These are phyloP conservation scores for Probaryconus sp. DNA, from an alignment of 1,140 invertebrate genomes.

Conservation along the genomic window DNA sequence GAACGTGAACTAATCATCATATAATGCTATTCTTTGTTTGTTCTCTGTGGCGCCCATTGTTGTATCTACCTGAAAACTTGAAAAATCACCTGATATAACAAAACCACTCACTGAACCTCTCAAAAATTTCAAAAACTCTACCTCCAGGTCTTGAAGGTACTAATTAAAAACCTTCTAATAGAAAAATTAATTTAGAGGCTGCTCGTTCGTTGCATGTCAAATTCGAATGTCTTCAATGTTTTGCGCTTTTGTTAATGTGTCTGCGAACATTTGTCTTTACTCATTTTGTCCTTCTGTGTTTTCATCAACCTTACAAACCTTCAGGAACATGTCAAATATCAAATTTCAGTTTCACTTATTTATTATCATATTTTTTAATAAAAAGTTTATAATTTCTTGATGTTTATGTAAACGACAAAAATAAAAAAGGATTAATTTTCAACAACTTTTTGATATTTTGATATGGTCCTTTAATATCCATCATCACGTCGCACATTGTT, in stretches of 20 bases:
- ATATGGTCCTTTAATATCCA: conserved; percentile 14
- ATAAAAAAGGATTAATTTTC: background rate
- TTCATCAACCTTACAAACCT: conserved; percentile 1
- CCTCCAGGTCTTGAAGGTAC: conserved; percentile 78
- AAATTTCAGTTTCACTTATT: no score
- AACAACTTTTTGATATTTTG: no score
- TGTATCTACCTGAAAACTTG: conserved; percentile 77
- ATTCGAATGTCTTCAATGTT: conserved; percentile 43
- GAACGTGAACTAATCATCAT: conserved; percentile 73
- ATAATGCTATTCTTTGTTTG: conserved; percentile 77
- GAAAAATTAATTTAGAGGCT: conserved; percentile 73
- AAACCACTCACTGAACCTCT: conserved; percentile 76
- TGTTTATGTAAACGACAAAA: no score
- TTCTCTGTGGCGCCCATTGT: conserved; percentile 77
- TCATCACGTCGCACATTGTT: conserved; percentile 19
- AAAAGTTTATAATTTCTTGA: no score
- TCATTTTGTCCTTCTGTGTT: conserved; percentile 18
- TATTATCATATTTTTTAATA: no score
- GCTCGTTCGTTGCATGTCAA: conserved; percentile 70
- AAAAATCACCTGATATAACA: conserved; percentile 67
- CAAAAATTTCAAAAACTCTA: conserved; percentile 75
- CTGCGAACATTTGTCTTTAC: conserved; percentile 23
- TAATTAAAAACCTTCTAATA: conserved; percentile 75
- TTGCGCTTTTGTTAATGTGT: conserved; percentile 43
- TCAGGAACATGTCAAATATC: no score